These are phyloP conservation scores for Salticus scenicus DNA, from an alignment of 2,888 invertebrate species.

Conservation along the genomic window DNA sequence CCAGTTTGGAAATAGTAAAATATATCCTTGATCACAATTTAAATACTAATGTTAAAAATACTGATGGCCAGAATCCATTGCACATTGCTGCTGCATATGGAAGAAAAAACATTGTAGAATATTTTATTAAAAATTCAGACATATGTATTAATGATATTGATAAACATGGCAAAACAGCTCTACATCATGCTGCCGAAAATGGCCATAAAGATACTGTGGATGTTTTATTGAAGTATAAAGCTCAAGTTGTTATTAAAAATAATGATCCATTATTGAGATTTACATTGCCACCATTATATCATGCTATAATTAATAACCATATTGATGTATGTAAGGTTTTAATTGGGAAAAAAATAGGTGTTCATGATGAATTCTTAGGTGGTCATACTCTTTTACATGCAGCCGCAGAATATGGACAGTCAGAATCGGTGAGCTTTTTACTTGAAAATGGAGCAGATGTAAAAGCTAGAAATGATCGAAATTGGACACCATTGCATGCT, in stretches of 20 bases:
- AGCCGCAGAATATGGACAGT: conserved; percentile 31
- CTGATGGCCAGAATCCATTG: conserved; percentile 79
- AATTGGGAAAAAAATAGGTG: background rate
- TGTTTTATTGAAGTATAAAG: conserved; percentile 80
- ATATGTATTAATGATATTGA: background rate
- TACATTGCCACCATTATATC: conserved; percentile 11
- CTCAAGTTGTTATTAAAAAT: conserved; percentile 85
- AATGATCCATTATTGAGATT: background rate
- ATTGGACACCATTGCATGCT: conserved; percentile 19
- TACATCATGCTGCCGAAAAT: conserved; percentile 89
- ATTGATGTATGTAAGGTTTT: background rate
- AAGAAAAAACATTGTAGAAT: conserved; percentile 13
- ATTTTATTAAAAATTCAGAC: background rate
- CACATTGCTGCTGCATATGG: conserved; percentile 41
- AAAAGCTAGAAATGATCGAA: background rate
- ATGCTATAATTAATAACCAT: conserved; percentile 9
- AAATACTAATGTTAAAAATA: conserved; percentile 84
- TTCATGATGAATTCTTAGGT: background rate
- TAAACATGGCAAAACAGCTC: conserved; percentile 87
- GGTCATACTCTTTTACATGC: conserved; percentile 25
- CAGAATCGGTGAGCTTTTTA: background rate
- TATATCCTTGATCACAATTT: conserved; percentile 85
- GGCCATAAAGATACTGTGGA: conserved; percentile 67
- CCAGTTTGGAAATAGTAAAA: conserved; percentile 85
- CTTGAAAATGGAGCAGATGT: background rate